Evolutionary conservation across 2,888 invertebrate genomes (phyloP).

Genomic region (Alentia gelatinosa): DNA sequence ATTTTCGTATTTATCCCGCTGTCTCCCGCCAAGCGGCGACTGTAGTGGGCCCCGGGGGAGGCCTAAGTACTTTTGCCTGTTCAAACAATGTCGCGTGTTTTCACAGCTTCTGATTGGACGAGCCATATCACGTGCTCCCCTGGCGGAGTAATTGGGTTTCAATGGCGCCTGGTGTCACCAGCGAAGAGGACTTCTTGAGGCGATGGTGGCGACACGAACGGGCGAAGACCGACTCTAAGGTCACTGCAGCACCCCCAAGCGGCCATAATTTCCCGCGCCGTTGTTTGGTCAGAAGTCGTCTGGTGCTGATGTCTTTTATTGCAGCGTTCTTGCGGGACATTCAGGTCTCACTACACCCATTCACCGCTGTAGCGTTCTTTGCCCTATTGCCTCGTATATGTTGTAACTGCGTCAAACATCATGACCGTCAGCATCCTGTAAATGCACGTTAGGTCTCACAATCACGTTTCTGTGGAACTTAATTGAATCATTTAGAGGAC

Average conservation of each 20-base stretch:
- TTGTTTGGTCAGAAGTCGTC: not conserved
- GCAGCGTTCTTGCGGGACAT: not conserved
- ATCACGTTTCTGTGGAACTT: too few relatives aligned
- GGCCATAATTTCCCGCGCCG: not conserved
- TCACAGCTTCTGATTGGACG: constrained; percentile 40
- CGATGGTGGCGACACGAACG: constrained; percentile 34
- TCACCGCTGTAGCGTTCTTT: not conserved
- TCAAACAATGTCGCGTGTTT: constrained; percentile 53
- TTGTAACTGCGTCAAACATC: not conserved
- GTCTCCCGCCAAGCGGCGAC: constrained; percentile 15
- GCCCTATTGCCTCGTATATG: not conserved
- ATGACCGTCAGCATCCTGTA: not conserved
- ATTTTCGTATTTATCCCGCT: constrained; percentile 35
- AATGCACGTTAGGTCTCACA: not conserved
- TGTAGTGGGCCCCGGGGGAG: constrained; percentile 30
- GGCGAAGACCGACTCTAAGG: not conserved
- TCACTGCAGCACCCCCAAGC: not conserved
- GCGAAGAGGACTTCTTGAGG: constrained; percentile 27
- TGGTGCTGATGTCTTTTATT: not conserved
- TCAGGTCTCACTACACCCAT: not conserved
- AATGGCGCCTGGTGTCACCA: constrained; percentile 42
- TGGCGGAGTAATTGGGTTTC: constrained; percentile 45
- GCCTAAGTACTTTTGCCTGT: constrained; percentile 44
- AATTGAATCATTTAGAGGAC: too few relatives aligned
- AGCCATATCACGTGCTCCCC: constrained; percentile 15